Base-by-base conservation (phyloP, 1,140 invertebrate species). In the Bilobella aurantiaca region DNA sequence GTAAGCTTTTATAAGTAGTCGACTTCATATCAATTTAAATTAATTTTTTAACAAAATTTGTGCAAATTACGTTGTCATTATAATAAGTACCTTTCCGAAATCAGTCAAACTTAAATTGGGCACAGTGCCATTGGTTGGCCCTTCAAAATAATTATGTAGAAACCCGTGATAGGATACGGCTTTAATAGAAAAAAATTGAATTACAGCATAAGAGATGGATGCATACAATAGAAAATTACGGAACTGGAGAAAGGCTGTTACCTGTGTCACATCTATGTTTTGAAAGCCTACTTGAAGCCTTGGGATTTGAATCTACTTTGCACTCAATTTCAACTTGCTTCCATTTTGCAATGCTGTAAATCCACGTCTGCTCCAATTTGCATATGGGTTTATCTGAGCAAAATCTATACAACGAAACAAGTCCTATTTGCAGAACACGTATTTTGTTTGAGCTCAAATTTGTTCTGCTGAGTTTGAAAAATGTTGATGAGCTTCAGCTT, bases 251-350 rank as follows among this genome's bases (percentile, higher is more conserved):
- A 8, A 42, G n/a, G n/a, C 18, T 12, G 34, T 68, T 53, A 70
- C 73, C 62, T 84, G 82, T 21, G 85, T 82, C 72, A 91, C 85
- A 73, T 90, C 88, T 60, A 86, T 83, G 64, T 84, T 85, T 71
- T 93, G 76, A 93, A 91, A 30, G 87, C 85, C 91, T 91, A 94
- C 68, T 87, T 85, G 76, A 93, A 93, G 63, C 88, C 16, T 85
- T 82, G 18, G 91, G 91, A 77, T 88, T 90, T 16, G 91, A 86
- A 71, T 92, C 88, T 18, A 94, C 91, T 78, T 87, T 85, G 76
- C 91, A 95, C 60, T 86, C 78, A 53, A 94, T 84, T 70, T 84
- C 83, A 0, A 87, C 87, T 30, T 86, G 83, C 76, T 94, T 91
- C 74, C 88, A 85, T 58, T 89, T 81, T 0, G 89, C 90, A 2